Evolutionary conservation across 2,888 invertebrate species (phyloP), one percentile per base, ranked within the genome.

Genomic region (Xestia rhomboidea): DNA sequence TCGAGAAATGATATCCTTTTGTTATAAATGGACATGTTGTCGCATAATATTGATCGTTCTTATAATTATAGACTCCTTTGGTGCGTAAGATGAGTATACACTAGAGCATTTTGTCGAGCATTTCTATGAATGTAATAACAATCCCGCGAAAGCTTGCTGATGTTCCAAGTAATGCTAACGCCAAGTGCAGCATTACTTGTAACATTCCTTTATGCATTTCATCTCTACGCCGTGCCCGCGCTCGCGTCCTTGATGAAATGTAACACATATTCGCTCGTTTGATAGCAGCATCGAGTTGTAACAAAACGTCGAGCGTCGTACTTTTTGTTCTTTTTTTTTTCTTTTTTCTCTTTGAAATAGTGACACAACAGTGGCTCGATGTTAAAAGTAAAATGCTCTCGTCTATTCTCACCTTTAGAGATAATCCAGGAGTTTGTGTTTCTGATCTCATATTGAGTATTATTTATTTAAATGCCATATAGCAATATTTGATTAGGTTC

Each of bases 381-480:
- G 64, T 41, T 64, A 41, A n/a, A 41, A 64, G 64, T 64, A n/a
- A 41, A 64, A 41, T 41, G 64, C 64, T 41, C 64, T 64, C 0
- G 64, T 64, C 41, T 41, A 18, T 64, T 41, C 38, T 64, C 64
- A n/a, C 4, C 64, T 64, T 41, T n/a, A 64, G 1, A n/a, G 89
- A 88, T 90, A 87, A 34, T 90, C 80, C 89, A 88, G 85, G 91
- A 89, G 93, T 94, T 96, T 94, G 92, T 91, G 91, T 95, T 93
- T 95, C 95, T 95, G 96, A 96, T 96, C 96, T 96, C 96, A 96
- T 95, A 93, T 93, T 92, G 94, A 96, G 95, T 96, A 96, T 96
- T 96, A 96, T 96, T 96, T 96, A 96, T 96, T 95, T 95, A 95
- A 95, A 95, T 96, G 96, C 96, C 96, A 96, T 96, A 96, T 94